Base-by-base conservation (phyloP, 37 sponge, comb jelly and placozoan species). In the Spongilla lacustris region DNA sequence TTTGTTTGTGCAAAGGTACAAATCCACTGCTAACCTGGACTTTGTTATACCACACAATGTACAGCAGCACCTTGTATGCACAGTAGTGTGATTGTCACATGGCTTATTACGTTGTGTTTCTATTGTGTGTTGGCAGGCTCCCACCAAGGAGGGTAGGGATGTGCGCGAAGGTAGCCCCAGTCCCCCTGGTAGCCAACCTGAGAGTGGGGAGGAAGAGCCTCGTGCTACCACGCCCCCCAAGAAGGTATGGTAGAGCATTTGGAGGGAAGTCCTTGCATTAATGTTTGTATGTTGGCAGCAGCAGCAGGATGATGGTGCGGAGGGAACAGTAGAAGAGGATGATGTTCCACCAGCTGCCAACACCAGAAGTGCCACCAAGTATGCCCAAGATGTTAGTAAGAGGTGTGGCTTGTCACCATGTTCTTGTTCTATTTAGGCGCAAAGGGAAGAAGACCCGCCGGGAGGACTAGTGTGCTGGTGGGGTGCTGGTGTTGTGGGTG, bases 141-240 rank as follows among this genome's bases (percentile, higher is more conserved):
- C 80, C 80, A n/a, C 32, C 27, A 68, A 80, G 67, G 67, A 33
- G 31, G 9, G 29, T 19, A 8, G 67, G 68, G 67, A 66, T 34
- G 33, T 33, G 32, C 67, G 67, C 23, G 80, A 80, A 66, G 33
- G 80, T 69, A 80, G 67, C 19, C 58, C 58, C 21, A 58, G 58
- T 58, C 58, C 58, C 11, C 19, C 58, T 17, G 58, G 58, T 1
- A 58, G 58, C 19, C 58, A 58, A 58, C 58, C 58, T 1, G 58
- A 58, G 58, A 58, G 58, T 58, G 58, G 19, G 58, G 58, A 17
- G 58, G 58, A 58, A 17, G 58, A 58, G 58, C 58, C 58, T 19
- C 58, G 58, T 17, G 58, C 19, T 19, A 14, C 19, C 58, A 58
- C 58, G 11, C 21, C 58, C 11, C 58, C 58, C 58, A 58, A 58